A percentile compares a stretch with the other conserved stretches of the same genome.
phyloP scores from a whole-genome alignment of 2,113 vertebrate species.

The Phalacrocorax pelagicus region DNA sequence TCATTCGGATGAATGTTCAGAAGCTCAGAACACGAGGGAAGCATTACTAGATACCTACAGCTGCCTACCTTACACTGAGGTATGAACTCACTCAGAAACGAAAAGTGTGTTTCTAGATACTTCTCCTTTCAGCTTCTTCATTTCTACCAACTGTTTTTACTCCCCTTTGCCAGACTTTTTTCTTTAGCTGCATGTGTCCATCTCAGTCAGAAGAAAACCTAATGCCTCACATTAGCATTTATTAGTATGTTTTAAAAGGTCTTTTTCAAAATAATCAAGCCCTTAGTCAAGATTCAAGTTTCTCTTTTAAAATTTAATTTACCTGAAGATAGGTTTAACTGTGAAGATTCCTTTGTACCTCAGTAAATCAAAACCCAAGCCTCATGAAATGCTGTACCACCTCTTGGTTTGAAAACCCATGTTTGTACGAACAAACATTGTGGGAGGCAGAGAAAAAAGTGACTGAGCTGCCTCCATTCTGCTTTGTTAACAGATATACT shows the following conservation, averaged over 20 bases:
- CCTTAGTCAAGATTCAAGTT: background rate
- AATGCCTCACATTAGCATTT: background rate
- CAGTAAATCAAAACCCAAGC: background rate
- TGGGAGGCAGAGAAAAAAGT: rapidly evolving
- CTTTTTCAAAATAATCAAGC: background rate
- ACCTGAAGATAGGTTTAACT: background rate
- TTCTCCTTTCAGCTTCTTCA: background rate
- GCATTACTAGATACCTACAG: background rate
- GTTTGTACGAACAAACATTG: background rate
- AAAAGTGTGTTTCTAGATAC: background rate
- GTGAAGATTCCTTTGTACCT: background rate
- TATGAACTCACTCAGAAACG: background rate
- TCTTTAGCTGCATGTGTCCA: background rate
- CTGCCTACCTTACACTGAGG: background rate
- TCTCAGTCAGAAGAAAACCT: background rate
- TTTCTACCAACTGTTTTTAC: background rate
- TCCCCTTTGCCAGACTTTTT: background rate
- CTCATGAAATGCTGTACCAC: background rate
- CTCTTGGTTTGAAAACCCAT: background rate
- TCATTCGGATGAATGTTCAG: background rate
- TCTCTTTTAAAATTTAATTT: background rate
- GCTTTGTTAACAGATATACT: background rate
- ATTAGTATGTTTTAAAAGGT: background rate
- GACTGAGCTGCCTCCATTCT: background rate
- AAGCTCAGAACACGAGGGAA: background rate